phyloP scores from a whole-genome alignment of 2,113 vertebrate genomes.

The Verasper variegatus region DNA sequence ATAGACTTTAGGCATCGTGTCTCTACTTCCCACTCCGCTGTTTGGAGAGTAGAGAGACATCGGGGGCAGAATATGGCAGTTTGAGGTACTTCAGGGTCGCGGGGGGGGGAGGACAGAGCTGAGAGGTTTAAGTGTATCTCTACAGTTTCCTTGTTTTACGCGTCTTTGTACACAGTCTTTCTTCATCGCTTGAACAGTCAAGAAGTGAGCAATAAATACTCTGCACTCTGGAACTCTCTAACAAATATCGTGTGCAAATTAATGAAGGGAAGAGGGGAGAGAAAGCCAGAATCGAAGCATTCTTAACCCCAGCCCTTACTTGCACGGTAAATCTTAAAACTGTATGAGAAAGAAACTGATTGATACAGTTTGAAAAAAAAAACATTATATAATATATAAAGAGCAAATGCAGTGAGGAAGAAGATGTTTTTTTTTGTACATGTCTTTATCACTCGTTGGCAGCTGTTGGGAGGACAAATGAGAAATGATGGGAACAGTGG shows the following conservation, averaged over 20 bases:
- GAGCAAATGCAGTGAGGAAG: constrained; percentile 37
- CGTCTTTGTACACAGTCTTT: background rate
- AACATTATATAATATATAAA: constrained; percentile 33
- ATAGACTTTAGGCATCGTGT: constrained; percentile 67
- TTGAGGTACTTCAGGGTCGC: constrained; percentile 69
- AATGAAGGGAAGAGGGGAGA: constrained; percentile 20
- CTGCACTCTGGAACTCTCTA: constrained; percentile 37
- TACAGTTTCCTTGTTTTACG: constrained; percentile 22
- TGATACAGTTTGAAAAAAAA: constrained; percentile 7
- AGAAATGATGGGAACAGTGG: background rate
- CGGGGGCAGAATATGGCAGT: constrained; percentile 61
- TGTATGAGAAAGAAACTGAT: constrained; percentile 2
- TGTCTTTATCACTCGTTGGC: constrained; percentile 13
- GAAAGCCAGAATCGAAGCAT: constrained; percentile 33
- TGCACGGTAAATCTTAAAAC: background rate
- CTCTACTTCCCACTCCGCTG: constrained; percentile 50
- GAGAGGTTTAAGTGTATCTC: constrained; percentile 33
- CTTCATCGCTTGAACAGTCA: constrained; percentile 54
- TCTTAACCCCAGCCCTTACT: constrained; percentile 14
- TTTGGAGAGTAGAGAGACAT: constrained; percentile 48
- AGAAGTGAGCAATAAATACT: constrained; percentile 63
- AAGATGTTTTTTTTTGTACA: background rate
- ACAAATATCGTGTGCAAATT: constrained; percentile 63
- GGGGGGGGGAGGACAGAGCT: constrained; percentile 21
- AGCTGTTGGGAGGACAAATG: constrained; percentile 6